Base-by-base conservation (phyloP, 2,888 invertebrate species). In the Galeopsomyia nigrocyanea region DNA sequence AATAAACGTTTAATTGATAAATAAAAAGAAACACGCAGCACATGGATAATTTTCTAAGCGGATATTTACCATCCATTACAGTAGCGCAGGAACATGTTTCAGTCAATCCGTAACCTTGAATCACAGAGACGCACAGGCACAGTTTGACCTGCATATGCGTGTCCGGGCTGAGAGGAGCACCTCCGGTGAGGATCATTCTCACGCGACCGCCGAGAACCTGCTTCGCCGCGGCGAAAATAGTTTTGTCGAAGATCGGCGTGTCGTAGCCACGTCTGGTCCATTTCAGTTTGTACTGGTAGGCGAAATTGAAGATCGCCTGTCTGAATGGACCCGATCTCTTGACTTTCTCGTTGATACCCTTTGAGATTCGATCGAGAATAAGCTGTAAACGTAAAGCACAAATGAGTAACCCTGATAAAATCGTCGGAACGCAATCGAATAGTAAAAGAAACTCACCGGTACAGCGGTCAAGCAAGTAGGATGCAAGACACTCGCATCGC, bases 401-500 rank as follows among this genome's bases (percentile, higher is more conserved):
- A 39, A 13, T 2, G 26, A 26, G 26, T 26, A 26, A 39, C 5
- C 1, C 51, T 1, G n/a, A 10, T n/a, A 31, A 53, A 19, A 22
- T 26, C 2, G 26, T 16, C 10, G 17, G 7, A 53, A 9, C 3
- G 1, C 53, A n/a, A 9, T 19, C 10, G 53, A 26, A 26, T 19
- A 49, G 9, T 14, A 47, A 53, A n/a, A 50, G 46, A 55, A 39
- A 74, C 90, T 89, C 82, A 97, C 96, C 73, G 99, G 99, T 57
- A 99, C 99, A 62, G 97, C 93, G 3, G 98, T 97, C 90, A 99
- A 94, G 82, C 98, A 93, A 1, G 98, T 97, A 3, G 99, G 99
- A 80, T 91, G 90, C 68, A 99, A 89, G 1, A 96, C 93, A 56
- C 94, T 92, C 14, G 97, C 96, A 87, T 99, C 99, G 5, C 99